Percentiles rank a stretch among this genome's conserved stretches.
These are phyloP conservation scores for Bujurquina vittata DNA, from an alignment of 2,113 vertebrate genomes.

Conservation along the genomic window DNA sequence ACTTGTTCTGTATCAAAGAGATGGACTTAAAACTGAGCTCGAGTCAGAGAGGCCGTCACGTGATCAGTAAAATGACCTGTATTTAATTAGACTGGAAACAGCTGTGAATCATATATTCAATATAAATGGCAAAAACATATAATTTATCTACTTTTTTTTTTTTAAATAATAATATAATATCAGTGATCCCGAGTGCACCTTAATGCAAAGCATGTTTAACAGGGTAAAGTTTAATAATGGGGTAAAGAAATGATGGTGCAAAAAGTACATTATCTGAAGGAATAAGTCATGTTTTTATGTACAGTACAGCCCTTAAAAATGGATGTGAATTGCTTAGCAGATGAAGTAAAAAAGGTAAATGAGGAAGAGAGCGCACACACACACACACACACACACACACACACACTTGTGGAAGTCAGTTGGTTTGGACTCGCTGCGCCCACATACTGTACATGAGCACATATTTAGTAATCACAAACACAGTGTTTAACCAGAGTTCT, in stretches of 20 bases:
- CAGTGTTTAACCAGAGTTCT: constrained; percentile 34
- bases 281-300: not conserved
- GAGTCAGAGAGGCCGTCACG: not conserved
- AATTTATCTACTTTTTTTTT: no score
- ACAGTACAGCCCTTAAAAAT: not conserved
- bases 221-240: no score
- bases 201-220: not conserved
- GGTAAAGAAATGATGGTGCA: not conserved
- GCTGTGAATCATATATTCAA: not conserved
- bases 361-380: no score
- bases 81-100: not conserved
- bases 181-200: not conserved
- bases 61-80: not conserved
- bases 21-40: constrained; percentile 11
- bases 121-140: no score
- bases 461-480: constrained; percentile 15
- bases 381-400: no score
- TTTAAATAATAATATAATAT: not conserved
- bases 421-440: not conserved
- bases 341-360: not conserved
- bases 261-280: not conserved
- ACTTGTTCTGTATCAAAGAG: constrained; percentile 66
- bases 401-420: not conserved
- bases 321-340: not conserved
- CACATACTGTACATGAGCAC: not conserved